These are phyloP conservation scores for Peucedramus taeniatus DNA, from an alignment of 2,113 vertebrate genomes.

Conservation along the genomic window DNA sequence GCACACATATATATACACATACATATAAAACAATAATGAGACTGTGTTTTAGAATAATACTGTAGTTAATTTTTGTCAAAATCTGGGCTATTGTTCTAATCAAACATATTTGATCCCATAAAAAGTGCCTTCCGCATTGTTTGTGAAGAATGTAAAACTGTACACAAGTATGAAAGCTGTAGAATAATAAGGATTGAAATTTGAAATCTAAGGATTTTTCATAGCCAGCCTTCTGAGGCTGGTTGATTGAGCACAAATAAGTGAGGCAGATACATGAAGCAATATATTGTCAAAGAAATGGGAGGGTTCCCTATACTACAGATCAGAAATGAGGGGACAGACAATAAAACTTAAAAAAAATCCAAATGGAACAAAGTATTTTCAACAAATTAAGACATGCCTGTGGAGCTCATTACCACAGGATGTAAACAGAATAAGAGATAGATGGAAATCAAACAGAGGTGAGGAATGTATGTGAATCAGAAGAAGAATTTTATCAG, in stretches of 20 bases:
- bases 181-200: background rate
- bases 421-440: background rate
- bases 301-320: background rate
- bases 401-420: background rate
- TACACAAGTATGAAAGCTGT: background rate
- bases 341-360: background rate
- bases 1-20: fast-evolving
- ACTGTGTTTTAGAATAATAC: background rate
- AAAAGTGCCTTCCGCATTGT: background rate
- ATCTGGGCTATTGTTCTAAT: background rate
- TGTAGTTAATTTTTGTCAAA: background rate
- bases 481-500: background rate
- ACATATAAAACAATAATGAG: background rate
- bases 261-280: background rate
- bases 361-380: background rate
- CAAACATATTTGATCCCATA: background rate
- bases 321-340: background rate
- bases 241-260: background rate
- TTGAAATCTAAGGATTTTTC: background rate
- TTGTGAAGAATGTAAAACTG: background rate
- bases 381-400: background rate
- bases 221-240: background rate
- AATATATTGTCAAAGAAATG: background rate
- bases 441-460: background rate
- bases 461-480: background rate